Conservation (phyloP, 2,888 invertebrate genomes). For the Drosophila algonquin region DNA sequence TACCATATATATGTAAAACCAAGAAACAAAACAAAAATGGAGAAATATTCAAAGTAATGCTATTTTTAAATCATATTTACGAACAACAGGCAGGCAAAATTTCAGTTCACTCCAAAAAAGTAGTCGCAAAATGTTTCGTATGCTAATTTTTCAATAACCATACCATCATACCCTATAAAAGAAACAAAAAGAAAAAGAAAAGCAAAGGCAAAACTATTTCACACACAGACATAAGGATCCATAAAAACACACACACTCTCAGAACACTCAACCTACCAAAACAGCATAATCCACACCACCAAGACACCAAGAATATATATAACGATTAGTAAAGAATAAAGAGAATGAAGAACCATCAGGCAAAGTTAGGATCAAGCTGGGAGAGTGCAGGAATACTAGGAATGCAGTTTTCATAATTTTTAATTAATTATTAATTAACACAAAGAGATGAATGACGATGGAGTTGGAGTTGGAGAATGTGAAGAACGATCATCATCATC, state of each 20-base stretch:
- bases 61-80: constrained; percentile 68
- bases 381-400: constrained; percentile 34
- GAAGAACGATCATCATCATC: not conserved
- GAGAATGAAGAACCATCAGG: constrained; percentile 29
- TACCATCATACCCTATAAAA: constrained; percentile 20
- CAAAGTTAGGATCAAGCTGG: constrained; percentile 35
- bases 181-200: constrained; percentile 8
- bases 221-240: constrained; percentile 24
- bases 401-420: constrained; percentile 66
- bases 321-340: constrained; percentile 49
- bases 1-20: constrained; percentile 61
- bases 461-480: not conserved
- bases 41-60: constrained; percentile 62
- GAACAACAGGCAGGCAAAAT: constrained; percentile 41
- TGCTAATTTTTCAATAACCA: constrained; percentile 27
- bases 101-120: constrained; percentile 59
- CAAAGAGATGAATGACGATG: constrained; percentile 14
- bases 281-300: constrained; percentile 74
- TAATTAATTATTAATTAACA: constrained; percentile 54
- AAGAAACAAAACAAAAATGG: constrained; percentile 20
- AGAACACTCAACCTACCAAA: constrained; percentile 57
- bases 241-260: constrained; percentile 24
- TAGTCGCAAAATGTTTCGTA: constrained; percentile 20
- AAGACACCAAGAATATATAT: constrained; percentile 50
- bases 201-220: constrained; percentile 4